phyloP scores from a whole-genome alignment of 1,140 invertebrate genomes.

The Dinothrombium tinctorium region DNA sequence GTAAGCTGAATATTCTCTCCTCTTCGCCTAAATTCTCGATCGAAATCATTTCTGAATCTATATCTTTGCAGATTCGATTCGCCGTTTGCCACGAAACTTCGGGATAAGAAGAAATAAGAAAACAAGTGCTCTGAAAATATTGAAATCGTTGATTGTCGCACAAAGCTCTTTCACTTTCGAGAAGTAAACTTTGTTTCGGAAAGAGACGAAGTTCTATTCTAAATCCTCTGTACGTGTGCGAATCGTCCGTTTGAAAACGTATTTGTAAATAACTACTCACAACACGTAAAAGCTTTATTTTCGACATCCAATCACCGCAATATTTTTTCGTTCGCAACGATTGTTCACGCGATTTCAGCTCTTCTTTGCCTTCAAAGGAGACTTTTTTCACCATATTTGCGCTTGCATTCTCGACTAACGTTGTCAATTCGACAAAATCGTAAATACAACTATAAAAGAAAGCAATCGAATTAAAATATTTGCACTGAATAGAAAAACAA shows the following conservation, averaged over 20 bases:
- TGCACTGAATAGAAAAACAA: too few relatives aligned
- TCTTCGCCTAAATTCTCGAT: slow-evolving; percentile 10
- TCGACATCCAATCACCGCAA: slow-evolving; percentile 46
- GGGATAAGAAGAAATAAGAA: slow-evolving; percentile 42
- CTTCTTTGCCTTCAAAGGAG: slow-evolving; percentile 27
- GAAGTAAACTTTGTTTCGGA: slow-evolving; percentile 1
- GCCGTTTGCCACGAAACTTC: slow-evolving; percentile 44
- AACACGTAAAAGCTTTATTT: slow-evolving; percentile 37
- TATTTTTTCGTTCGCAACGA: slow-evolving; percentile 17
- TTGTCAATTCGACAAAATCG: background rate
- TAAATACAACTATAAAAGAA: too few relatives aligned
- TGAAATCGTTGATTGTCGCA: slow-evolving; percentile 14
- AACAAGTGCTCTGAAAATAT: slow-evolving; percentile 24
- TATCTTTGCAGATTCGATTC: slow-evolving; percentile 38
- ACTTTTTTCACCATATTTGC: too few relatives aligned
- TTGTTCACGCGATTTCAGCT: slow-evolving; percentile 16
- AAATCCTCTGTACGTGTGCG: slow-evolving; percentile 40
- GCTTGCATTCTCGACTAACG: too few relatives aligned
- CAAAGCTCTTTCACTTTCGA: slow-evolving; percentile 5
- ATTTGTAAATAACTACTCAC: slow-evolving; percentile 25
- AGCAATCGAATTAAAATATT: too few relatives aligned
- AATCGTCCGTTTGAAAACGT: slow-evolving; percentile 41
- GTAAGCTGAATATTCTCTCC: background rate
- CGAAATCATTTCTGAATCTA: slow-evolving; percentile 21
- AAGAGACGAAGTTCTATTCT: slow-evolving; percentile 34